Conservation (phyloP, 1,140 invertebrate genomes). For the Oryctes rhinoceros region DNA sequence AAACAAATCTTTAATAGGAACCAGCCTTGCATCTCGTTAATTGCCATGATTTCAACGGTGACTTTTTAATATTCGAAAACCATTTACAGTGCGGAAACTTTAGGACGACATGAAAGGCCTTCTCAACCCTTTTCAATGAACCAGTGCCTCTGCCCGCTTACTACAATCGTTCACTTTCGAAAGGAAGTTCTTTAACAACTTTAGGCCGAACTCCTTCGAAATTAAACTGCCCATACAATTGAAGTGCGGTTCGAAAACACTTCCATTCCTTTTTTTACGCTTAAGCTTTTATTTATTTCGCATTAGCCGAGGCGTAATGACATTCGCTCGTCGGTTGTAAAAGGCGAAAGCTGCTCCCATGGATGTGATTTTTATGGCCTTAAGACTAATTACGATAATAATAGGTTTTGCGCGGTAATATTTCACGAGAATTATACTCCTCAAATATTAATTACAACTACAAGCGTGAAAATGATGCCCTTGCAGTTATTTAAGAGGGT, state of each 20-base stretch:
- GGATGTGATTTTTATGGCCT: background rate
- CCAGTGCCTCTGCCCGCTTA: background rate
- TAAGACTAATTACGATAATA: background rate
- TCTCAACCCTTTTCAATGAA: slow-evolving; percentile 15
- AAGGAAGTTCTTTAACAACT: background rate
- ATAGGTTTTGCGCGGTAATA: too few species aligned
- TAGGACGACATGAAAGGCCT: background rate
- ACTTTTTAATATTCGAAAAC: slow-evolving; percentile 11
- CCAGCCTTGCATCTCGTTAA: background rate
- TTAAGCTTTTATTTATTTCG: slow-evolving; percentile 1
- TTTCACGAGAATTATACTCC: too few species aligned
- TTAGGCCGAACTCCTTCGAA: background rate
- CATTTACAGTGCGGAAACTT: background rate
- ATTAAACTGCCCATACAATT: background rate
- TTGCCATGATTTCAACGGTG: background rate
- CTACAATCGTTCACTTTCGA: background rate
- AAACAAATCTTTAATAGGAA: background rate
- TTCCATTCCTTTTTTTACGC: background rate
- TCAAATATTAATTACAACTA: too few species aligned
- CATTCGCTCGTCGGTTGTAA: background rate
- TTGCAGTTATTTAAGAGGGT: too few species aligned
- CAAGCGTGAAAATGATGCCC: too few species aligned
- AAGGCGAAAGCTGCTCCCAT: background rate
- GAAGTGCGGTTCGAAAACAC: slow-evolving; percentile 1
- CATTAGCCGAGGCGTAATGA: slow-evolving; percentile 4